Base-by-base conservation (phyloP, 2,888 invertebrate genomes). In the Ischnura elegans region DNA sequence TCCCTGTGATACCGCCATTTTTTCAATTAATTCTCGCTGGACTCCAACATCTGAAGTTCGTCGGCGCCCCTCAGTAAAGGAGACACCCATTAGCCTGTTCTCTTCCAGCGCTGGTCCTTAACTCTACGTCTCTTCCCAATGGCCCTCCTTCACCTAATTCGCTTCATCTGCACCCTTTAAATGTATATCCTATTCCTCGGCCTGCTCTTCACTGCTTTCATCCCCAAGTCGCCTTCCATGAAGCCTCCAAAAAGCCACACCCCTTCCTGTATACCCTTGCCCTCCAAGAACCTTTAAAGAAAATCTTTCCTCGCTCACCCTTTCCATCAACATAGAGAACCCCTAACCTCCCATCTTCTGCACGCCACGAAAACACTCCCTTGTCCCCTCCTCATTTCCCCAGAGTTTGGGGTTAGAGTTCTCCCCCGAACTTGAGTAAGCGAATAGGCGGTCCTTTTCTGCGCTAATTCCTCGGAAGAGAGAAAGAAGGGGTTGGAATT, bases 391-490 rank as follows among this genome's bases (percentile, higher is more conserved):
- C n/a, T 36, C 76, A n/a, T n/a, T n/a, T n/a, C 36, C 36, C 25
- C 2, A 13, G 46, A 86, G 43, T 86, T 86, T n/a, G n/a, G 86
- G 86, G 86, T 86, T 86, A 86, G 86, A 86, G 86, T 86, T 46
- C 86, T 86, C 86, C 25, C 45, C 45, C 10, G 86, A 46, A 86
- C n/a, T 86, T 86, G 86, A 86, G 86, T 46, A 46, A 86, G n/a
- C 21, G 46, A 46, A 45, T 43, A 46, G 45, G 3, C 46, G n/a
- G n/a, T n/a, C n/a, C n/a, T n/a, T 86, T n/a, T 21, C n/a, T 46
- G 86, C 86, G 86, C 86, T 86, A 86, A 86, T 86, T 86, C 86
- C 86, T 46, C n/a, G 86, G 46, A 86, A 86, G 86, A 86, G 46
- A 86, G n/a, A 46, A n/a, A 86, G 36, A 76, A 76, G 8, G 76